A percentile compares a stretch with the other conserved stretches of the same genome.
Evolutionary conservation across 53 echinoderm and acorn worm species (phyloP).

Genomic region (Paelopatides confundens): DNA sequence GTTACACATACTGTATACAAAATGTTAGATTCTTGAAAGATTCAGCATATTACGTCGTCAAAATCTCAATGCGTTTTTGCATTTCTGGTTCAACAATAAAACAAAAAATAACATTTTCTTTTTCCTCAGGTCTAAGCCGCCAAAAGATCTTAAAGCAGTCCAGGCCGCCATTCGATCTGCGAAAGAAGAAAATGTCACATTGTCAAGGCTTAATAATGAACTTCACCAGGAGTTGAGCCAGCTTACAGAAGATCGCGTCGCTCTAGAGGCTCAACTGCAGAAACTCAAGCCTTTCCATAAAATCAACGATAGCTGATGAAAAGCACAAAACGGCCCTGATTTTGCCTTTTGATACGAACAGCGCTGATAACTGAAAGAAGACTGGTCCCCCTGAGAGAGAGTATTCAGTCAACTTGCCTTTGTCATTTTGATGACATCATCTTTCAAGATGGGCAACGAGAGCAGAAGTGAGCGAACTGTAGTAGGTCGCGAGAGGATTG

Average conservation of each 20-base stretch:
- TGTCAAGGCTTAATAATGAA: conserved; percentile 88
- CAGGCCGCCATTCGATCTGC: conserved; percentile 87
- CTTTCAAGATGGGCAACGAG: too few species aligned
- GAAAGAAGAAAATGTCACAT: conserved; percentile 91
- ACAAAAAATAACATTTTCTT: neutral
- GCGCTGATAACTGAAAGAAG: neutral
- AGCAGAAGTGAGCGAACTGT: too few species aligned
- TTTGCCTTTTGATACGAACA: neutral
- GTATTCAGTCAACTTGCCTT: neutral
- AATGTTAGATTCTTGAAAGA: too few species aligned
- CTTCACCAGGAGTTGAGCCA: conserved; percentile 92
- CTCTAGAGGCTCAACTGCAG: conserved; percentile 83
- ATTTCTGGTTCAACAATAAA: neutral
- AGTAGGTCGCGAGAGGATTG: too few species aligned
- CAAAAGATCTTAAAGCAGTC: conserved; percentile 78
- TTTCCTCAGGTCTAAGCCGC: conserved; percentile 61
- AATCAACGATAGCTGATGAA: conserved; percentile 54
- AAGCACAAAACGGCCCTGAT: neutral
- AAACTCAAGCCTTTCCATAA: conserved; percentile 86
- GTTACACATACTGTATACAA: too few species aligned
- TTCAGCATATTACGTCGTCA: too few species aligned
- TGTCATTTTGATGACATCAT: too few species aligned
- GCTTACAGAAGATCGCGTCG: conserved; percentile 86
- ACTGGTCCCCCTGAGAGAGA: neutral
- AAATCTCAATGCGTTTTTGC: too few species aligned